Evolutionary conservation across 1,140 invertebrate genomes (phyloP).

Genomic region (Brachionus angularis): DNA sequence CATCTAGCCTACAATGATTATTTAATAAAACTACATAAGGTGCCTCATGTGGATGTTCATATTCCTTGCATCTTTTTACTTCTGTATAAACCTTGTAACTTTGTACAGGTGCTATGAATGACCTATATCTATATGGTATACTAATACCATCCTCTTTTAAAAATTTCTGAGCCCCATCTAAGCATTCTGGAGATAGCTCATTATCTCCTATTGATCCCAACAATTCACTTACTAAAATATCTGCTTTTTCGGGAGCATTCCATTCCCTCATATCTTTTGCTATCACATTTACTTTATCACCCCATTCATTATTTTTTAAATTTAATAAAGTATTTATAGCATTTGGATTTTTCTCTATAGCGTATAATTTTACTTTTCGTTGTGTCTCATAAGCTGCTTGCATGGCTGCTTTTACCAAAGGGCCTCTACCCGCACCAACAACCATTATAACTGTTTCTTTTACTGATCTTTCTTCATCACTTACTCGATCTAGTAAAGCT

Average conservation of each 20-base stretch:
- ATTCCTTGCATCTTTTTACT: conserved; percentile 63
- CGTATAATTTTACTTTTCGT: conserved; percentile 66
- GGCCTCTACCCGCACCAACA: conserved; percentile 78
- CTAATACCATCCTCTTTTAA: conserved; percentile 83
- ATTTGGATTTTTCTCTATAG: conserved; percentile 96
- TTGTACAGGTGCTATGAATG: conserved; percentile 80
- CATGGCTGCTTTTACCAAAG: conserved; percentile 76
- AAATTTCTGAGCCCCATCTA: conserved; percentile 85
- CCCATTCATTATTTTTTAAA: conserved; percentile 76
- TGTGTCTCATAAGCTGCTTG: conserved; percentile 65
- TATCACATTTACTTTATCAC: conserved; percentile 61
- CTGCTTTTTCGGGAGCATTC: conserved; percentile 72
- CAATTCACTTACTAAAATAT: conserved; percentile 93
- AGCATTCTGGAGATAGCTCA: conserved; percentile 94
- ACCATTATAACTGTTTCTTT: conserved; percentile 54
- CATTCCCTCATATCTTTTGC: conserved; percentile 73
- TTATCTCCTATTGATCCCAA: conserved; percentile 97
- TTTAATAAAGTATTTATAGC: conserved; percentile 82
- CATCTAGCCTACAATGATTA: conserved; percentile 77
- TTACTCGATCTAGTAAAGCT: conserved; percentile 66
- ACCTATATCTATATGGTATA: conserved; percentile 84
- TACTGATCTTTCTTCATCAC: conserved; percentile 59
- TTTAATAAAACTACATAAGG: conserved; percentile 87
- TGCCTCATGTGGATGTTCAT: conserved; percentile 69
- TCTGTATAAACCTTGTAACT: conserved; percentile 72